Conservation (phyloP, 2,113 vertebrate genomes). For the Acrocephalus arundinaceus region DNA sequence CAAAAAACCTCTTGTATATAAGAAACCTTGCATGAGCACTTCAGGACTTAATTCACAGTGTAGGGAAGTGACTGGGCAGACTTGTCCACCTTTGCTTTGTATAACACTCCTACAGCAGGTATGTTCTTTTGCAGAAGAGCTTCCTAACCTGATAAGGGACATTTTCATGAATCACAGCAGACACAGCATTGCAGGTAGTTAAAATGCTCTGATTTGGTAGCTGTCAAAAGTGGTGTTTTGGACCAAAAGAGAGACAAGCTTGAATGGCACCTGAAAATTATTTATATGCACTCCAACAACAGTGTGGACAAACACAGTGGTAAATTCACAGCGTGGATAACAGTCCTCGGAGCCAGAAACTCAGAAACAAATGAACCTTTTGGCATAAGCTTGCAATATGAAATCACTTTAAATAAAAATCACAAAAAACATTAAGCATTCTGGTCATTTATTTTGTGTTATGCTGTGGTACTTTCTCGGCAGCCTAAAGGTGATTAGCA, state of each 20-base stretch:
- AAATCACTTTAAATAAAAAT: slow-evolving; percentile 34
- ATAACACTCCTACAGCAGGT: background rate
- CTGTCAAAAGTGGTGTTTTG: background rate
- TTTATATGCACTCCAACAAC: background rate
- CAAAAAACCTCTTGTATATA: background rate
- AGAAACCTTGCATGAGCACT: background rate
- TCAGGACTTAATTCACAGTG: background rate
- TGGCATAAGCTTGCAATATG: background rate
- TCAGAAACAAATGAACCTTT: slow-evolving; percentile 26
- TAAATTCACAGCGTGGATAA: background rate
- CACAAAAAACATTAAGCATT: slow-evolving; percentile 15
- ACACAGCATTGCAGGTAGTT: background rate
- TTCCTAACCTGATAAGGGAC: background rate
- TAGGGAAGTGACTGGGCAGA: background rate
- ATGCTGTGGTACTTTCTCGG: background rate
- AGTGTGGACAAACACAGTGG: slow-evolving; percentile 4
- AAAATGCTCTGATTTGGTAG: background rate
- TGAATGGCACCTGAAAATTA: slow-evolving; percentile 13
- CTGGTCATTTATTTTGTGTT: slow-evolving; percentile 27
- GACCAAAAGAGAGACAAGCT: background rate
- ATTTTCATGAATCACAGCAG: background rate
- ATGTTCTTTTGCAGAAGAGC: background rate
- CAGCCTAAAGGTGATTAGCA: slow-evolving; percentile 15
- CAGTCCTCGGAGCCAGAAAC: slow-evolving; percentile 6
- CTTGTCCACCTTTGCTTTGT: background rate